Percentiles rank a stretch among this genome's conserved stretches.
Conservation (phyloP, 37 sponge, comb jelly and placozoan species). For the Mnemiopsis leidyi region DNA sequence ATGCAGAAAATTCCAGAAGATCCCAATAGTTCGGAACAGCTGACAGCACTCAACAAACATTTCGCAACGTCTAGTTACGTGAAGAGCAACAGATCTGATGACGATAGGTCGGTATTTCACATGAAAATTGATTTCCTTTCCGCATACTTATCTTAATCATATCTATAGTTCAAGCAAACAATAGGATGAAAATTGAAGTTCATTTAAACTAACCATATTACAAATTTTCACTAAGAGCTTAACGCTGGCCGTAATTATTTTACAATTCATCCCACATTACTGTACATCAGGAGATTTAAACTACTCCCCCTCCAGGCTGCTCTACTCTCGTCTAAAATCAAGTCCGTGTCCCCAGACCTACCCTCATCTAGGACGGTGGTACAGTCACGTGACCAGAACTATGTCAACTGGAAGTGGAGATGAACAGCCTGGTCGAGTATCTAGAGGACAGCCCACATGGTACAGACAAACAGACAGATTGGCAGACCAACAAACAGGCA, state of each 20-base stretch:
- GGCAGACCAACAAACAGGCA: no score
- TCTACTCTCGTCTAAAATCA: constrained; percentile 11
- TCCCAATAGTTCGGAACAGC: not conserved
- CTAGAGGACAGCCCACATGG: constrained; percentile 45
- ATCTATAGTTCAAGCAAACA: no score
- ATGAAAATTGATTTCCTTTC: not conserved
- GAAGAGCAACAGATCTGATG: not conserved
- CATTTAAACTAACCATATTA: no score
- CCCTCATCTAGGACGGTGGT: constrained; percentile 62
- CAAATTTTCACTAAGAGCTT: no score
- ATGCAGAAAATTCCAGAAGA: not conserved
- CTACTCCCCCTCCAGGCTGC: not conserved
- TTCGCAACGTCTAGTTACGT: not conserved
- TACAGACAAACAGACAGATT: no score
- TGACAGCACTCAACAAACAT: not conserved
- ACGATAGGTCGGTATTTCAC: constrained; percentile 8
- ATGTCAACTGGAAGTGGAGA: not conserved
- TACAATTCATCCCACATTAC: no score
- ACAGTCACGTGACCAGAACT: not conserved
- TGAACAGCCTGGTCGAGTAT: not conserved
- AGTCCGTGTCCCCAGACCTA: constrained; percentile 14
- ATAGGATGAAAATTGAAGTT: no score
- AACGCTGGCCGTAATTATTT: no score
- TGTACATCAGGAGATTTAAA: no score
- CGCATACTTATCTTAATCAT: no score